phyloP scores from a whole-genome alignment of 2,797 vertebrate genomes.

The Gambelia wislizenii region DNA sequence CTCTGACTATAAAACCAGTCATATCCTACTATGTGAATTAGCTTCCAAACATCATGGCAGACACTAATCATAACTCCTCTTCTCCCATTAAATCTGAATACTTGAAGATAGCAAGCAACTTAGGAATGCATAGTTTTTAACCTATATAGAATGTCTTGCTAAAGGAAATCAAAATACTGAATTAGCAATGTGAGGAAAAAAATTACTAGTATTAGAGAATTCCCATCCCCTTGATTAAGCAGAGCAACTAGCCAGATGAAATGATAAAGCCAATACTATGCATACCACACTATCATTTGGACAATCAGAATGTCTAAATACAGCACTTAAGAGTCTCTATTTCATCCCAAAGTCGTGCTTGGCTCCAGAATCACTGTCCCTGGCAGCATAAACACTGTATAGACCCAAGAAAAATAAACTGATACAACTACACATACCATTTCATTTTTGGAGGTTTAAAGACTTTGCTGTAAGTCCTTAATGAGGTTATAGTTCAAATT shows the following conservation, averaged over 20 bases:
- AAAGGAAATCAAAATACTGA: not conserved
- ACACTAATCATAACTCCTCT: not conserved
- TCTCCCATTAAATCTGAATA: not conserved
- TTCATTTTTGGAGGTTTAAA: slow-evolving; percentile 36
- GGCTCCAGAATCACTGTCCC: slow-evolving; percentile 53
- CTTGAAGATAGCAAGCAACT: not conserved
- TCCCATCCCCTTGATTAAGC: not conserved
- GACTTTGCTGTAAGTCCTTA: slow-evolving; percentile 52
- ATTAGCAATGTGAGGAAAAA: not conserved
- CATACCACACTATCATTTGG: slow-evolving; percentile 9
- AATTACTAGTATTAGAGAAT: not conserved
- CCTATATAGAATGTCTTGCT: not conserved
- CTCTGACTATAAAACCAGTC: not conserved
- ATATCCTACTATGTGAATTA: not conserved
- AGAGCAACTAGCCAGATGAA: not conserved
- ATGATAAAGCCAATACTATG: slow-evolving; percentile 11
- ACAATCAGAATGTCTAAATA: slow-evolving; percentile 14
- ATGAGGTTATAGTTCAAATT: slow-evolving; percentile 51
- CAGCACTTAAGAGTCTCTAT: slow-evolving; percentile 30
- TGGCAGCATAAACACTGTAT: slow-evolving; percentile 58
- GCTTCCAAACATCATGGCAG: not conserved
- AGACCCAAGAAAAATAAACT: slow-evolving; percentile 62
- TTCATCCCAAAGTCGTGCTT: slow-evolving; percentile 54
- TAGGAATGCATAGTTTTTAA: not conserved
- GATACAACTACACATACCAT: slow-evolving; percentile 42